These are phyloP conservation scores for Monochamus saltuarius DNA, from an alignment of 1,140 invertebrate species.

Conservation along the genomic window DNA sequence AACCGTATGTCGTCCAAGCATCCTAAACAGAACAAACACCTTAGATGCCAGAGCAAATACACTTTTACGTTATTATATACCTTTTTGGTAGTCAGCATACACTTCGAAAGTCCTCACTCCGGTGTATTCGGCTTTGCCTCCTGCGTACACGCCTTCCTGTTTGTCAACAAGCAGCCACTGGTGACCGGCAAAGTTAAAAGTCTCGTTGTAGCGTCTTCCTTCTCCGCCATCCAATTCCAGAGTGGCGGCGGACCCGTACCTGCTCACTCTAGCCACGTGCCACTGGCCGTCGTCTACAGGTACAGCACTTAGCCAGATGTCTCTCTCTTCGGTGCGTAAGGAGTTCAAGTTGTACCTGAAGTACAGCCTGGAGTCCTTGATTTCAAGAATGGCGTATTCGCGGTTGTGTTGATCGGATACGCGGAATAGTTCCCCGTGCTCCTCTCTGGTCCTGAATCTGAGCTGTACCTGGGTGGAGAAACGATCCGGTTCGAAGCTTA, in stretches of 20 bases:
- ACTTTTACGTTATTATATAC: conserved; percentile 50
- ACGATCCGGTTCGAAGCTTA: conserved; percentile 90
- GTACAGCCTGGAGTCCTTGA: conserved; percentile 84
- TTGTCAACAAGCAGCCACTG: conserved; percentile 91
- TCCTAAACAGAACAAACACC: conserved; percentile 54
- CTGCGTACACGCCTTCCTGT: conserved; percentile 91
- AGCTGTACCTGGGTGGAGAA: conserved; percentile 91
- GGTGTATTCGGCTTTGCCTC: conserved; percentile 93
- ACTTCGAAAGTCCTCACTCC: conserved; percentile 90
- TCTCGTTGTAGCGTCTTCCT: conserved; percentile 91
- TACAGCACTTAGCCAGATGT: conserved; percentile 87
- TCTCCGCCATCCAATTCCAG: conserved; percentile 93
- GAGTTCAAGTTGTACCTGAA: conserved; percentile 94
- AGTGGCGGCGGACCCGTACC: conserved; percentile 92
- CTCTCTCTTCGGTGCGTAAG: conserved; percentile 81
- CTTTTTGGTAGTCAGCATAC: conserved; percentile 93
- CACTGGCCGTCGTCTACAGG: conserved; percentile 95
- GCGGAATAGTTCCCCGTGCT: conserved; percentile 87
- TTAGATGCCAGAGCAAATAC: neutral
- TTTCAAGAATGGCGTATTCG: conserved; percentile 93
- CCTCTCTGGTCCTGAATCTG: conserved; percentile 88
- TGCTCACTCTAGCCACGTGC: conserved; percentile 87
- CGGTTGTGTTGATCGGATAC: conserved; percentile 92
- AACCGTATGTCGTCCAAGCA: conserved; percentile 84
- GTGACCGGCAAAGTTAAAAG: conserved; percentile 86